Base-by-base conservation (phyloP, 2,888 invertebrate species). In the Lepidonotus clava region DNA sequence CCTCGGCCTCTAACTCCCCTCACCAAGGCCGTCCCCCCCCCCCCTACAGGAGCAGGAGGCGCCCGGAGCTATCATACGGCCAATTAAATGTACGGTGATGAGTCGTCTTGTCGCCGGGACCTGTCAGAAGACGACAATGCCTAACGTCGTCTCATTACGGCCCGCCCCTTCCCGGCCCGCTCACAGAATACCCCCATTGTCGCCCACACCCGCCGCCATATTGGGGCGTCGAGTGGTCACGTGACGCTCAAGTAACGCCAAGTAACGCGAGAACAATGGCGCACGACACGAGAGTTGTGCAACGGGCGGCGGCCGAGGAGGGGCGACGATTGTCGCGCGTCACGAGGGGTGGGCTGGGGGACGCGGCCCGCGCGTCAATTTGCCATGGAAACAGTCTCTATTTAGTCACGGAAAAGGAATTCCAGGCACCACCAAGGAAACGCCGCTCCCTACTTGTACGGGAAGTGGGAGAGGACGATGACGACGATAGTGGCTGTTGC, bases 261-360 rank as follows among this genome's bases (percentile, higher is more conserved):
- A 80, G 46, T 80, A 80, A 80, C 46, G 80, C 80, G 80, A 28
- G 80, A 80, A 80, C 80, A 80, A 80, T 80, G 51, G 80, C 46
- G 80, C 46, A 80, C 46, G 80, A 80, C 46, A 80, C 80, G 80
- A 80, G 80, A 80, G 46, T 80, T 80, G 41, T 80, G 80, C 80
- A 80, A 38, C 71, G 71, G 66, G 66, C 6, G 28, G 66, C n/a
- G 28, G 46, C 14, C 41, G 80, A 28, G 80, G 80, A 0, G 41
- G 80, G 46, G 24, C 28, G 46, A 1, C n/a, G 80, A 28, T 14
- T 46, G 80, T 2, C 6, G 41, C 8, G 1, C 0, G 80, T 8
- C 46, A 41, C 46, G 80, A 32, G 80, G n/a, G 41, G 41, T 4
- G 80, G 28, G n/a, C 51, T 51, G 14, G n/a, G n/a, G 14, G 8